phyloP scores from a whole-genome alignment of 2,888 invertebrate genomes.

The Xestia xanthographa region DNA sequence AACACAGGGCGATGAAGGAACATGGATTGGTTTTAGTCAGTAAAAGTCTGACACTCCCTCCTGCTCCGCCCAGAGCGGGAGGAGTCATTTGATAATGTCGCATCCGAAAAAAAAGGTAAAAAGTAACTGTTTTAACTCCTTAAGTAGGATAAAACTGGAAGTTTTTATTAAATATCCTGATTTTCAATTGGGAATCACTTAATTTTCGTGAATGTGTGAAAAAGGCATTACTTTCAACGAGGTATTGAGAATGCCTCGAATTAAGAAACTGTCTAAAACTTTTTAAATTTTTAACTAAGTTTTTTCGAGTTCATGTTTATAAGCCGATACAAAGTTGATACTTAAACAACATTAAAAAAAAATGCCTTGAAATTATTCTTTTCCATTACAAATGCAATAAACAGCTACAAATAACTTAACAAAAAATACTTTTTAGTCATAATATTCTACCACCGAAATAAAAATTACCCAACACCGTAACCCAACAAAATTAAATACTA shows the following conservation, averaged over 20 bases:
- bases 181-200: not conserved
- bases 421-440: not conserved
- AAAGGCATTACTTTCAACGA: not conserved
- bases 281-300: not conserved
- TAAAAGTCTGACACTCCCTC: too few relatives aligned
- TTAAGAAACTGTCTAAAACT: not conserved
- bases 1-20: too few relatives aligned
- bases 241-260: not conserved
- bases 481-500: not conserved
- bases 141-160: not conserved
- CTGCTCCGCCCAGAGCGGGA: too few relatives aligned
- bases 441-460: slow-evolving; percentile 22
- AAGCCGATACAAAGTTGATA: not conserved
- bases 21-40: too few relatives aligned
- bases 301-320: not conserved
- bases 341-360: too few relatives aligned
- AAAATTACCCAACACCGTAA: not conserved
- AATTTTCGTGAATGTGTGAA: not conserved
- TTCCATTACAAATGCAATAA: slow-evolving; percentile 18
- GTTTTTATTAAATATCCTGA: not conserved
- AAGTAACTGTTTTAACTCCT: not conserved
- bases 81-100: too few relatives aligned
- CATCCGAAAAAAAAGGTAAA: too few relatives aligned
- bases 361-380: not conserved
- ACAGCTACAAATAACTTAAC: slow-evolving; percentile 22